Evolutionary conservation across 2,888 invertebrate species (phyloP).

Genomic region (Sinhomidia bicolor): DNA sequence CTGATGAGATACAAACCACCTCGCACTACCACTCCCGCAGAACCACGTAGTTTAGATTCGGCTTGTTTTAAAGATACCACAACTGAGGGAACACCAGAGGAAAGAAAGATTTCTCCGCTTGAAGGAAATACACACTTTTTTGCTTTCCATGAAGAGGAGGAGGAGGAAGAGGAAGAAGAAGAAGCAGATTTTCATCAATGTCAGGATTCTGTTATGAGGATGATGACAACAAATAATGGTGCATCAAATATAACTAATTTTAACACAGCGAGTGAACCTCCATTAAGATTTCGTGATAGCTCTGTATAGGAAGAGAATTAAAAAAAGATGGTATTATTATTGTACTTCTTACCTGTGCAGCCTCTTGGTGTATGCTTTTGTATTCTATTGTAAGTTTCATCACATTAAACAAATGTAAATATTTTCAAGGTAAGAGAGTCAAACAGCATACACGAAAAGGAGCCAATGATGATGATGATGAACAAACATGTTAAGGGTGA

Average conservation of each 20-base stretch:
- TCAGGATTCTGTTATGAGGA: not conserved
- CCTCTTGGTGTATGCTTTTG: not conserved
- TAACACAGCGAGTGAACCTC: not conserved
- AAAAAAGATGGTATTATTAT: too few relatives aligned
- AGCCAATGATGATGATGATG: not conserved
- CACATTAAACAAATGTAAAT: not conserved
- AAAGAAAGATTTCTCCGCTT: not conserved
- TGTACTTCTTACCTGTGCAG: too few relatives aligned
- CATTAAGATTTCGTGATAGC: not conserved
- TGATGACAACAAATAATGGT: not conserved
- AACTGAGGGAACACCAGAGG: not conserved
- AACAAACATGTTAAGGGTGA: too few relatives aligned
- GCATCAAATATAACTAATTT: not conserved
- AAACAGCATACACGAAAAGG: not conserved
- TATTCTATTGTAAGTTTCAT: not conserved
- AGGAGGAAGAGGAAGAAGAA: not conserved
- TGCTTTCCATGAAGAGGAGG: not conserved
- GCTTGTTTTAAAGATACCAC: not conserved
- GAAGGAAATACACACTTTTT: not conserved
- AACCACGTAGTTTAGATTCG: not conserved
- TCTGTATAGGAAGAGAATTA: not conserved
- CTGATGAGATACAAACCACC: slow-evolving; percentile 23
- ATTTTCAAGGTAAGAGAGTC: not conserved
- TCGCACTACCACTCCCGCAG: not conserved
- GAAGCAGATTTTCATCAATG: too few relatives aligned